These are phyloP conservation scores for Sebastes melanostomus DNA, from an alignment of 2,797 vertebrate species.

Conservation along the genomic window DNA sequence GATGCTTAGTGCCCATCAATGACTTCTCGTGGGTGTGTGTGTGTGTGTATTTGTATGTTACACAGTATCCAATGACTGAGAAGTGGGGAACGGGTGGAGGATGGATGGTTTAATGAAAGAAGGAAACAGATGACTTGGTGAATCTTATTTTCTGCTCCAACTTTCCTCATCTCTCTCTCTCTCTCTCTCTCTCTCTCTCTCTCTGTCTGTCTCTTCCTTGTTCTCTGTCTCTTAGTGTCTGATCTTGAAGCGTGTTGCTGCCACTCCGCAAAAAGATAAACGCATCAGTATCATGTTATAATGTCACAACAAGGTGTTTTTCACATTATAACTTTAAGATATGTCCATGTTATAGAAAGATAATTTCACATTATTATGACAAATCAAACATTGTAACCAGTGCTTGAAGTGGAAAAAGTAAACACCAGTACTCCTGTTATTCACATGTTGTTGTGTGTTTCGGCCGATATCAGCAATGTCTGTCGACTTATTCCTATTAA, in stretches of 20 bases:
- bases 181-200: neutral
- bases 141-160: slow-evolving; percentile 52
- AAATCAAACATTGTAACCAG: too few relatives aligned
- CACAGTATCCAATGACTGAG: slow-evolving; percentile 32
- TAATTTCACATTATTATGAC: neutral
- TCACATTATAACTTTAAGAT: too few relatives aligned
- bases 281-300: neutral
- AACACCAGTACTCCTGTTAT: too few relatives aligned
- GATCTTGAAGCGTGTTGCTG: too few relatives aligned
- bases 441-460: too few relatives aligned
- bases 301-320: neutral
- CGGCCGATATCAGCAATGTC: too few relatives aligned
- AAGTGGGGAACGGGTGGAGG: slow-evolving; percentile 33
- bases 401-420: too few relatives aligned
- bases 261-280: neutral
- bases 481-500: too few relatives aligned
- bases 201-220: neutral
- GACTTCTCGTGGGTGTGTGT: slow-evolving; percentile 29
- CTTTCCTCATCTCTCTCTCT: slow-evolving; percentile 2
- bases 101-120: slow-evolving; percentile 58
- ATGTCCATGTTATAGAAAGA: too few relatives aligned
- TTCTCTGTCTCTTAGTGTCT: neutral
- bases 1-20: slow-evolving; percentile 70
- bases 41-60: slow-evolving; percentile 4
- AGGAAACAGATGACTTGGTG: slow-evolving; percentile 57